These are phyloP conservation scores for Thymallus thymallus DNA, from an alignment of 2,113 vertebrate genomes.

Conservation along the genomic window DNA sequence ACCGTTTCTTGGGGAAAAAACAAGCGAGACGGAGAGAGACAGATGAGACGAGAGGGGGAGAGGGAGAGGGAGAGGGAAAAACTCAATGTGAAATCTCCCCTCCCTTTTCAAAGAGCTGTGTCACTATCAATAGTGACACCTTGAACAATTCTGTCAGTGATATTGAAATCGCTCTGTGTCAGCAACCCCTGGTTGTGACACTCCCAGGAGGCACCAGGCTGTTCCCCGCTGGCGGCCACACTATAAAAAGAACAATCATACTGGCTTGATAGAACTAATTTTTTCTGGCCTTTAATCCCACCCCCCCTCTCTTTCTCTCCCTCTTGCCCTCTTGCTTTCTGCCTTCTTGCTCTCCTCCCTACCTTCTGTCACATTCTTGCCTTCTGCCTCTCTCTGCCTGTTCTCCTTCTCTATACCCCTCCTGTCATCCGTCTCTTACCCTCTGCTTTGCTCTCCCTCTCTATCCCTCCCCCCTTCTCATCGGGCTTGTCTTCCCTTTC, in stretches of 20 bases:
- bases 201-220: constrained; percentile 59
- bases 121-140: constrained; percentile 72
- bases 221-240: constrained; percentile 64
- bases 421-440: constrained; percentile 7
- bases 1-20: constrained; percentile 5
- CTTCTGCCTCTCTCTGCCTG: constrained; percentile 9
- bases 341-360: not conserved
- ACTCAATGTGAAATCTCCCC: constrained; percentile 11
- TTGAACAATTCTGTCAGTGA: constrained; percentile 71
- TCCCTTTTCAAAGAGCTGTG: constrained; percentile 48
- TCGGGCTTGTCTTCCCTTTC: constrained; percentile 67
- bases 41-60: constrained; percentile 24
- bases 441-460: constrained; percentile 17
- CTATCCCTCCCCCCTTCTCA: constrained; percentile 38
- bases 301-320: constrained; percentile 23
- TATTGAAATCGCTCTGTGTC: constrained; percentile 70
- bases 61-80: constrained; percentile 30
- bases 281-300: constrained; percentile 66
- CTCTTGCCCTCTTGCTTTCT: not conserved
- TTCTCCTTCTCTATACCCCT: constrained; percentile 36
- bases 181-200: constrained; percentile 59
- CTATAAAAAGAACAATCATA: constrained; percentile 73
- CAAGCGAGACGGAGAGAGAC: constrained; percentile 21
- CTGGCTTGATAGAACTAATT: constrained; percentile 73
- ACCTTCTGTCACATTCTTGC: constrained; percentile 29